Evolutionary conservation across 2,797 vertebrate genomes (phyloP).

Genomic region (Trichosurus vulpecula): DNA sequence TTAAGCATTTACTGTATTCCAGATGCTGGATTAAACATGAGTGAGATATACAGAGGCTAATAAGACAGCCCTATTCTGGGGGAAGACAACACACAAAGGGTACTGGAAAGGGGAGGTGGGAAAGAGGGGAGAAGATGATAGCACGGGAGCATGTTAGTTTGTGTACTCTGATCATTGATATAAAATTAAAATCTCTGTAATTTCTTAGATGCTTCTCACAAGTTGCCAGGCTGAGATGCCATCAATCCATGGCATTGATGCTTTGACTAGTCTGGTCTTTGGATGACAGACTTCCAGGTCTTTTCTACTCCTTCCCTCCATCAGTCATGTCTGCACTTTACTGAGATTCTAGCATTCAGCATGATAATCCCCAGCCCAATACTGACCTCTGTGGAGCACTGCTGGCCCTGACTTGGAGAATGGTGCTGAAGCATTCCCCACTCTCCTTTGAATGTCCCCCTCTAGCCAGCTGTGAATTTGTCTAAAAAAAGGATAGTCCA

Average conservation of each 20-base stretch:
- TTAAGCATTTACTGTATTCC: neutral
- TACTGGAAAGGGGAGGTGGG: neutral
- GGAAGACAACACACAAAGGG: neutral
- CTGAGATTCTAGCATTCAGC: neutral
- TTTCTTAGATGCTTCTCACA: neutral
- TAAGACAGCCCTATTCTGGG: neutral
- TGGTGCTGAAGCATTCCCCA: neutral
- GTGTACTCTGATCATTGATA: neutral
- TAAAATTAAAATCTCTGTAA: neutral
- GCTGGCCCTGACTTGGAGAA: neutral
- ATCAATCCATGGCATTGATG: neutral
- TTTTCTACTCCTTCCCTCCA: neutral
- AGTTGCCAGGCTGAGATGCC: neutral
- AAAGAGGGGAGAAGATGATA: neutral
- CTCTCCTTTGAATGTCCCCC: neutral
- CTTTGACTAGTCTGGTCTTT: neutral
- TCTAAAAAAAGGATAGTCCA: neutral
- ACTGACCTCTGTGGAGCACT: neutral
- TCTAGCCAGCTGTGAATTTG: neutral
- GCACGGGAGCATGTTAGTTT: neutral
- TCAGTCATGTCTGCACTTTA: neutral
- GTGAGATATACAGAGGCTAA: neutral
- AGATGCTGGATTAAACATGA: neutral
- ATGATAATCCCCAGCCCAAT: neutral
- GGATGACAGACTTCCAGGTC: neutral